Evolutionary conservation across 2,113 vertebrate species (phyloP).

Genomic region (Cisticola juncidis): DNA sequence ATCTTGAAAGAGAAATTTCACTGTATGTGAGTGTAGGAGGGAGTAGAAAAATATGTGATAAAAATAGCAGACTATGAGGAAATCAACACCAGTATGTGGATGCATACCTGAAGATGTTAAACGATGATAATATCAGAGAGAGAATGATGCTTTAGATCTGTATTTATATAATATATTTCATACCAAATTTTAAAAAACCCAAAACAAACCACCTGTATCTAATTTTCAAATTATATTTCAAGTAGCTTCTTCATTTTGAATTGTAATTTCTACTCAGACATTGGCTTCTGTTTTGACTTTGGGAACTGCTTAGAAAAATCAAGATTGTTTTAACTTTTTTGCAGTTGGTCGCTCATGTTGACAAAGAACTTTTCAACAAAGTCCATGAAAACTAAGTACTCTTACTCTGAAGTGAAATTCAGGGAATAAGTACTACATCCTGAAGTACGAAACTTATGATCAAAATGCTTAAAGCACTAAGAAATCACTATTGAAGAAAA

Average conservation of each 20-base stretch:
- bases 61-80: slow-evolving; percentile 35
- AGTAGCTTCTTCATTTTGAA: background rate
- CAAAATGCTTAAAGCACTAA: background rate
- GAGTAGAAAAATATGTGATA: background rate
- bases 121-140: background rate
- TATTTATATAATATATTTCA: background rate
- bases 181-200: background rate
- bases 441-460: background rate
- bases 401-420: background rate
- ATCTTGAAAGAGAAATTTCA: slow-evolving; percentile 32
- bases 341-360: background rate
- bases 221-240: background rate
- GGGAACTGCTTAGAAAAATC: background rate
- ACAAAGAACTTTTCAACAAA: background rate
- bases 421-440: background rate
- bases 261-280: background rate
- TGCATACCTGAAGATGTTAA: background rate
- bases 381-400: background rate
- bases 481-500: background rate
- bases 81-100: background rate
- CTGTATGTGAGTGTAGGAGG: background rate
- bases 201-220: background rate
- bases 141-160: background rate
- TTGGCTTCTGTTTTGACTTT: background rate
- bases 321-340: background rate